phyloP scores from a whole-genome alignment of 1,140 invertebrate species.

The Lasioglossum albipes region DNA sequence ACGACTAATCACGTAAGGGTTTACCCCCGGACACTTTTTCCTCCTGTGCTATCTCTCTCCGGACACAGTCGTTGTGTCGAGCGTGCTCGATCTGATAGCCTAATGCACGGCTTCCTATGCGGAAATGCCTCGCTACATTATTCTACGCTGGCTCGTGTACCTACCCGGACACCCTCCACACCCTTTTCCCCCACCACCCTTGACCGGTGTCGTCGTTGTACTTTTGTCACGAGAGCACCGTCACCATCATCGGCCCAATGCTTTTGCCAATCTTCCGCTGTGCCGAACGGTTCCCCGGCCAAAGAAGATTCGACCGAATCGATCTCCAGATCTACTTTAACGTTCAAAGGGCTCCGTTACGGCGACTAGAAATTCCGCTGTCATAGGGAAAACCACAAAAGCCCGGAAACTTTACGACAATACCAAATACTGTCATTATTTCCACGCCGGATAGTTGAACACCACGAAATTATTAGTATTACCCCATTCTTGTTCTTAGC shows the following conservation, averaged over 20 bases:
- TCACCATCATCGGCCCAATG: conserved; percentile 21
- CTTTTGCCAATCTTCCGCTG: conserved; percentile 16
- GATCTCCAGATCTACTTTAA: conserved; percentile 6
- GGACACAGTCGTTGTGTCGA: conserved; percentile 67
- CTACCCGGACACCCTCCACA: conserved; percentile 30
- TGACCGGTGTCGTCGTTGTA: conserved; percentile 61
- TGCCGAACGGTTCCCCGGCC: background rate
- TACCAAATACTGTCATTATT: background rate
- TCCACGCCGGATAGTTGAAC: background rate
- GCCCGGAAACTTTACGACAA: background rate
- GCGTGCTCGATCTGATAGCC: conserved; percentile 80
- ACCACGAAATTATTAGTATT: conserved; percentile 48
- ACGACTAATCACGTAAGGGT: conserved; percentile 77
- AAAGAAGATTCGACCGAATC: background rate
- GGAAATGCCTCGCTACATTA: conserved; percentile 79
- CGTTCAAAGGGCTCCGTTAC: background rate
- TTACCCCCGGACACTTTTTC: conserved; percentile 64
- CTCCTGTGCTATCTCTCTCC: conserved; percentile 61
- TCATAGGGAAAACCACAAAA: background rate
- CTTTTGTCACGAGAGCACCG: conserved; percentile 74
- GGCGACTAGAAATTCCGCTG: background rate
- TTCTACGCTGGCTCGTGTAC: conserved; percentile 71
- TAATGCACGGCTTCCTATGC: conserved; percentile 80
- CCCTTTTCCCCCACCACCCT: conserved; percentile 11
- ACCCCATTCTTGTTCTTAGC: too few relatives aligned